Percentiles rank a stretch among this genome's conserved stretches.
phyloP scores from a whole-genome alignment of 2,888 invertebrate genomes.

The Pimpla rufipes region DNA sequence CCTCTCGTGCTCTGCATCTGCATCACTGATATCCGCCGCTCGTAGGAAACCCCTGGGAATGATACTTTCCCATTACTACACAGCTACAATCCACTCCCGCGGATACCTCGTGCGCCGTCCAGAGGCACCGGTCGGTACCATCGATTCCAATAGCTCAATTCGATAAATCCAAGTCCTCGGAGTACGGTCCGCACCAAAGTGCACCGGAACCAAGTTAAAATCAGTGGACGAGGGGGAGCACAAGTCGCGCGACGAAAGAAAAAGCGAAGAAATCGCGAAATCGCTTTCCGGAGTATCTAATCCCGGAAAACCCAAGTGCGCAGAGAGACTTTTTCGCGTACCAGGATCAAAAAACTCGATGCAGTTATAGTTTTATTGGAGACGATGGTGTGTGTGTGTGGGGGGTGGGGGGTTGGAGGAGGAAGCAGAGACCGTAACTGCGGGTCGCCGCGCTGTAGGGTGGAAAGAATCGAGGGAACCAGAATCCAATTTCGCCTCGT shows the following conservation, averaged over 20 bases:
- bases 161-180: conserved; percentile 36
- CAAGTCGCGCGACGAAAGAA: neutral
- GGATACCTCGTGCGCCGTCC: conserved; percentile 13
- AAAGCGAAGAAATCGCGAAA: conserved; percentile 63
- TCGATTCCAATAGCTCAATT: conserved; percentile 50
- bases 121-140: neutral
- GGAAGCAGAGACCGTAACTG: conserved; percentile 31
- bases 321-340: conserved; percentile 28
- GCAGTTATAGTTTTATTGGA: conserved; percentile 54
- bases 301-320: conserved; percentile 55
- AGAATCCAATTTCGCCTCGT: conserved; percentile 65
- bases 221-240: conserved; percentile 25
- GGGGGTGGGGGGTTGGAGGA: neutral
- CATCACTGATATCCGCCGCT: conserved; percentile 16
- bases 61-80: conserved; percentile 59
- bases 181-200: conserved; percentile 1
- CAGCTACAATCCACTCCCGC: conserved; percentile 25
- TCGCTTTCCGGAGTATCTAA: conserved; percentile 72
- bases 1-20: conserved; percentile 2
- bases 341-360: conserved; percentile 50
- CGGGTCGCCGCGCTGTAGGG: conserved; percentile 11
- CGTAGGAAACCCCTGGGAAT: conserved; percentile 50
- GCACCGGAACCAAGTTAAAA: conserved; percentile 36
- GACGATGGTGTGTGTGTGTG: neutral
- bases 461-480: conserved; percentile 48